Evolutionary conservation across 2,888 invertebrate species (phyloP), one percentile per base, ranked within the genome.

Genomic region (Digitonthophagus gazella): DNA sequence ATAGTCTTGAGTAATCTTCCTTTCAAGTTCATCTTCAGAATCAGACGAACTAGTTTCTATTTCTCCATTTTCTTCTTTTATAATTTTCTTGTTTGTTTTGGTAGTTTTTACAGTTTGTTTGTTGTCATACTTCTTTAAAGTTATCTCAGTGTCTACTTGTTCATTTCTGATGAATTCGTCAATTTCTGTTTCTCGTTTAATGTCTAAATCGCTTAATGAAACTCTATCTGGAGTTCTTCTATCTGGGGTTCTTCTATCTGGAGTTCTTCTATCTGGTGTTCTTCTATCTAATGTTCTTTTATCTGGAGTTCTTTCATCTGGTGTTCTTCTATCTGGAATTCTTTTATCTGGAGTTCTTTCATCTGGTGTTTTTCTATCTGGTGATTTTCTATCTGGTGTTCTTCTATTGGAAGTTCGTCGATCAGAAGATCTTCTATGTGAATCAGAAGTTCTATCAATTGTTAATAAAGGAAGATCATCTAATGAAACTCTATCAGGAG

Each of bases 141-240:
- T 70, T 6, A 70, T 68, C 15, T 70, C 68, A 18, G 70, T 70
- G 44, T 70, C 70, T 15, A 66, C 14, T 28, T 68, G 58, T 57
- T 70, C 70, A 5, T 56, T 70, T 5, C 22, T 61, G 19, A 70
- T 66, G 28, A 70, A 70, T 2, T 15, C 28, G 18, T 69, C 64
- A 2, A 65, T 58, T 3, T 64, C 58, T n/a, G 58, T 16, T 15
- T 66, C 61, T 15, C 15, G 58, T 22, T 16, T 67, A 8, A 15
- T 57, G 15, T 54, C 28, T 14, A 69, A 19, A 55, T 69, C 69
- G n/a, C 15, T 22, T 6, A 75, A 66, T 4, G 73, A 72, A 61
- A 73, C 67, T 56, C 64, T 72, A 64, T 73, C 73, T 8, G 74
- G 73, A 15, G 74, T 73, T 69, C 72, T 74, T 58, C 74, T 72